Evolutionary conservation across 2,888 invertebrate species (phyloP).

Genomic region (Thecocarcelia acutangulata): DNA sequence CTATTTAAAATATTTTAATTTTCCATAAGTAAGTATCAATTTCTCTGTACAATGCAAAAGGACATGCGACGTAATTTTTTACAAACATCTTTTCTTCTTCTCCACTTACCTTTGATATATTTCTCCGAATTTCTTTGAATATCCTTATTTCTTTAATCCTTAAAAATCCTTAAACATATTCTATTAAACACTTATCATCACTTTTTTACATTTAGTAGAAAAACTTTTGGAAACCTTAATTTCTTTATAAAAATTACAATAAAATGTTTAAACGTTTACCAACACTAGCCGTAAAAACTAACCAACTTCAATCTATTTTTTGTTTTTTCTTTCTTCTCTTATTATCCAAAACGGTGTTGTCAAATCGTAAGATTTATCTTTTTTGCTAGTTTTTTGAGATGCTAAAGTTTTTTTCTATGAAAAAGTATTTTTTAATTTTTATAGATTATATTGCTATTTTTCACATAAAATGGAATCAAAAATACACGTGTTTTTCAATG

Average conservation of each 20-base stretch:
- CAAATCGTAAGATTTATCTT: no score
- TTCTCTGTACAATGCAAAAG: no score
- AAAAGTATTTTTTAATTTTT: no score
- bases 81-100: neutral
- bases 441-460: no score
- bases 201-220: slow-evolving; percentile 3
- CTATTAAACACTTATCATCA: neutral
- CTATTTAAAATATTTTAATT: no score
- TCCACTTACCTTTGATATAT: slow-evolving; percentile 28
- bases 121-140: slow-evolving; percentile 3
- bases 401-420: no score
- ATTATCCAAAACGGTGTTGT: no score
- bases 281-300: slow-evolving; percentile 59
- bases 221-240: slow-evolving; percentile 23
- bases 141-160: slow-evolving; percentile 16
- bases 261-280: slow-evolving; percentile 50
- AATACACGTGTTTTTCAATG: no score
- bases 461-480: no score
- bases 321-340: slow-evolving; percentile 15
- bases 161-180: slow-evolving; percentile 9
- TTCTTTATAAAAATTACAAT: neutral
- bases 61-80: neutral
- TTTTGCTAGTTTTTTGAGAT: neutral
- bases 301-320: slow-evolving; percentile 60
- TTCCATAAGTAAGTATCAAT: no score